These are phyloP conservation scores for Acheta domesticus DNA, from an alignment of 2,888 invertebrate genomes.

Conservation along the genomic window DNA sequence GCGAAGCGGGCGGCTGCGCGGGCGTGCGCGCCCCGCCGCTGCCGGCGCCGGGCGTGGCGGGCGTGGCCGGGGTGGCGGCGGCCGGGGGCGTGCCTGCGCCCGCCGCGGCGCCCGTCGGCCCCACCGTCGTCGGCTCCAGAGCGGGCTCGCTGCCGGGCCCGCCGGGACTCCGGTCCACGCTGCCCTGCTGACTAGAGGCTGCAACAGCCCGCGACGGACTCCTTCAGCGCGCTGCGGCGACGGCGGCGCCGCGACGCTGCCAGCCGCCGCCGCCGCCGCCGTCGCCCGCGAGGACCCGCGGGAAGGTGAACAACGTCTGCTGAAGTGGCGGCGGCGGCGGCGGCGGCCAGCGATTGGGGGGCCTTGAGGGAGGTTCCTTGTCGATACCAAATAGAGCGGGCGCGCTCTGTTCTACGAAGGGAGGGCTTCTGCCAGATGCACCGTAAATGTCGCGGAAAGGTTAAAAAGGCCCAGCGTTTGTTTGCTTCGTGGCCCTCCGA, in stretches of 20 bases:
- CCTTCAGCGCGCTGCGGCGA: background rate
- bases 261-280: background rate
- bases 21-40: background rate
- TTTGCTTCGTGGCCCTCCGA: too few relatives aligned
- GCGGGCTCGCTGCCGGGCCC: constrained; percentile 5
- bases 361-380: too few relatives aligned
- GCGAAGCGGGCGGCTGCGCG: constrained; percentile 12
- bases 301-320: constrained; percentile 6
- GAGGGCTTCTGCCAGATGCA: too few relatives aligned
- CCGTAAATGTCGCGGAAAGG: too few relatives aligned
- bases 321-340: background rate
- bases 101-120: background rate
- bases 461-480: too few relatives aligned
- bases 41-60: background rate
- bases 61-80: background rate
- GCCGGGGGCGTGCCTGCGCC: background rate
- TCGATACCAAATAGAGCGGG: too few relatives aligned
- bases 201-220: background rate
- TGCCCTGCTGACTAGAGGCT: constrained; percentile 7
- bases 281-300: background rate
- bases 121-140: background rate
- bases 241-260: background rate
- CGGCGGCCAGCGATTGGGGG: too few relatives aligned
- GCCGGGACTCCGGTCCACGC: background rate
- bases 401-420: too few relatives aligned